Percentiles rank a stretch among this genome's conserved stretches.
phyloP scores from a whole-genome alignment of 64 coral and sea anemone genomes.

The Stichodactyla mertensii region DNA sequence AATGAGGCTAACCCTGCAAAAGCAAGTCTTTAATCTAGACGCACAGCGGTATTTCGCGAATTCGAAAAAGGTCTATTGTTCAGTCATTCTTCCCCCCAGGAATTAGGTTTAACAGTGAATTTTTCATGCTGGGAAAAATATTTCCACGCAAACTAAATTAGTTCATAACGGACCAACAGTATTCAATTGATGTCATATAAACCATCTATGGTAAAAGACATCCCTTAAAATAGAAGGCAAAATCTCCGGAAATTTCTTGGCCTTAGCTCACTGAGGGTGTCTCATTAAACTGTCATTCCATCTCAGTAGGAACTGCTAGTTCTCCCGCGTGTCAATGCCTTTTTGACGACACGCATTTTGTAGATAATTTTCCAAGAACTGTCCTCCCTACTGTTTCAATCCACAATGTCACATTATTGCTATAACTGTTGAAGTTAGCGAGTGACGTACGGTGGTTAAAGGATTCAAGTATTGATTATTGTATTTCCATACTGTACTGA shows the following conservation, averaged over 20 bases:
- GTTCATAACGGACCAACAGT: neutral
- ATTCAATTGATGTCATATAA: neutral
- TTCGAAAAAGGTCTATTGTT: no score
- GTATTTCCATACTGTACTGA: no score
- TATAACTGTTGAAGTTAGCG: neutral
- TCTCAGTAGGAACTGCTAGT: neutral
- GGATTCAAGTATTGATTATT: no score
- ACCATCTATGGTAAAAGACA: neutral
- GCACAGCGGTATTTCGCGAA: no score
- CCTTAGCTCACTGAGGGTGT: neutral
- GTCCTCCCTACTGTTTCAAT: neutral
- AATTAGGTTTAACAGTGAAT: neutral
- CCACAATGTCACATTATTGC: neutral
- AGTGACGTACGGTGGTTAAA: no score
- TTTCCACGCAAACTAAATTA: neutral
- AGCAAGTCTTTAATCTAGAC: no score
- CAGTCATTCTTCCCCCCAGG: no score
- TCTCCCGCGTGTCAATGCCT: constrained; percentile 16
- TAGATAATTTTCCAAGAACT: constrained; percentile 27
- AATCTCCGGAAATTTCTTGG: constrained; percentile 11
- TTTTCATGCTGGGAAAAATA: neutral
- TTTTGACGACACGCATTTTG: constrained; percentile 32
- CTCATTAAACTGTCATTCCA: constrained; percentile 31
- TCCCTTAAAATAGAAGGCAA: constrained; percentile 3
- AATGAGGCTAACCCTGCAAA: no score